phyloP scores from a whole-genome alignment of 2,888 invertebrate genomes.

The Pemphredon lugubris region DNA sequence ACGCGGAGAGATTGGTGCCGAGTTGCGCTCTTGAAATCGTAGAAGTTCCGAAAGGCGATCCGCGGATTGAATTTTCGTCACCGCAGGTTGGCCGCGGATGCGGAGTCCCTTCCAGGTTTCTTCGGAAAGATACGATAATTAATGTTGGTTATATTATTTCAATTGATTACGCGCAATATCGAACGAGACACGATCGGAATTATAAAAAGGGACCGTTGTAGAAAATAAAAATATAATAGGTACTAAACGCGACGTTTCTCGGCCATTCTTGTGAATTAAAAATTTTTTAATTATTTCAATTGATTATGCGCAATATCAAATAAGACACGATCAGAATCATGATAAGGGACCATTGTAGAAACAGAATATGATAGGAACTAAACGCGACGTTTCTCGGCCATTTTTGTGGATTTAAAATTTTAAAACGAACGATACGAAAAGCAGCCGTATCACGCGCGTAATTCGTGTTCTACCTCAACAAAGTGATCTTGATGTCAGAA shows the following conservation, averaged over 20 bases:
- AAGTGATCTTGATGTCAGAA: neutral
- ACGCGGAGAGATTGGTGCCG: neutral
- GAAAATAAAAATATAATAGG: too few relatives aligned
- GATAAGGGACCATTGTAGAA: too few relatives aligned
- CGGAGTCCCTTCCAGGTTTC: conserved; percentile 9
- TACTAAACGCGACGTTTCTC: too few relatives aligned
- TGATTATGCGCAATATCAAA: too few relatives aligned
- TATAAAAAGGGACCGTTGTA: too few relatives aligned
- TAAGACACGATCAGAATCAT: too few relatives aligned
- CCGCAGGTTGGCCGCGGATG: conserved; percentile 11
- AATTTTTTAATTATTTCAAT: too few relatives aligned
- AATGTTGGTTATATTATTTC: too few relatives aligned
- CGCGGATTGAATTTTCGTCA: conserved; percentile 33
- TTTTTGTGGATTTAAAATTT: neutral
- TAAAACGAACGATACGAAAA: neutral
- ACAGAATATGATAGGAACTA: too few relatives aligned
- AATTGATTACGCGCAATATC: too few relatives aligned
- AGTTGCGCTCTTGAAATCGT: conserved; percentile 38
- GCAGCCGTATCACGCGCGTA: neutral
- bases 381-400: neutral
- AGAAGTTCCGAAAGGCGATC: conserved; percentile 43
- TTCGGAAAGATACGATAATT: neutral
- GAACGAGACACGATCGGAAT: too few relatives aligned
- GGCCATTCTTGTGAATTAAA: neutral
- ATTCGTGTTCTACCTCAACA: neutral